A percentile compares a stretch with the other conserved stretches of the same genome.
These are phyloP conservation scores for Anas bahamensis DNA, from an alignment of 2,797 vertebrate genomes.

Conservation along the genomic window DNA sequence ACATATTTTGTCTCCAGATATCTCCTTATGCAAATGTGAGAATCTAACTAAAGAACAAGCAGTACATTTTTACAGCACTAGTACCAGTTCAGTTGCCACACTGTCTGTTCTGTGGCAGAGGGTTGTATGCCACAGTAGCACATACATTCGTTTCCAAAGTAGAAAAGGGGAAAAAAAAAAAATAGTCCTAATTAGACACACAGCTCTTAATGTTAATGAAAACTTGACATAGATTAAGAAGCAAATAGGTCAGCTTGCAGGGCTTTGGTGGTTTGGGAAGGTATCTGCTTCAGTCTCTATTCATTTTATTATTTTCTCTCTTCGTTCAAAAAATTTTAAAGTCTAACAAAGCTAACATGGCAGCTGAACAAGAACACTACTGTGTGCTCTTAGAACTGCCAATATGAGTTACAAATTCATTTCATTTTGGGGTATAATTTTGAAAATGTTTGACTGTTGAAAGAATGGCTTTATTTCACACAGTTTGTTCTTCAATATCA, in stretches of 20 bases:
- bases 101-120: not conserved
- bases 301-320: not conserved
- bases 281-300: not conserved
- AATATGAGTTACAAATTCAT: not conserved
- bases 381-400: not conserved
- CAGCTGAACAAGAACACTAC: not conserved
- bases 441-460: constrained; percentile 1
- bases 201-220: not conserved
- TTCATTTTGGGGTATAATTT: constrained; percentile 1
- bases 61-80: not conserved
- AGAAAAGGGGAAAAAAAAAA: not conserved
- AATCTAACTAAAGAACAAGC: not conserved
- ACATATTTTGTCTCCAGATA: not conserved
- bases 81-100: not conserved
- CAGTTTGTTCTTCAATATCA: not conserved
- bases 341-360: not conserved
- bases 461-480: not conserved
- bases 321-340: not conserved
- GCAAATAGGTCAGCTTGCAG: not conserved
- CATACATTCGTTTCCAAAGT: not conserved
- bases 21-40: not conserved
- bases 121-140: not conserved
- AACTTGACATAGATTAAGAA: not conserved
- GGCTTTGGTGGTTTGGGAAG: not conserved
- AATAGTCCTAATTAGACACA: not conserved